Evolutionary conservation across 2,888 invertebrate species (phyloP).

Genomic region (Allacma fusca): DNA sequence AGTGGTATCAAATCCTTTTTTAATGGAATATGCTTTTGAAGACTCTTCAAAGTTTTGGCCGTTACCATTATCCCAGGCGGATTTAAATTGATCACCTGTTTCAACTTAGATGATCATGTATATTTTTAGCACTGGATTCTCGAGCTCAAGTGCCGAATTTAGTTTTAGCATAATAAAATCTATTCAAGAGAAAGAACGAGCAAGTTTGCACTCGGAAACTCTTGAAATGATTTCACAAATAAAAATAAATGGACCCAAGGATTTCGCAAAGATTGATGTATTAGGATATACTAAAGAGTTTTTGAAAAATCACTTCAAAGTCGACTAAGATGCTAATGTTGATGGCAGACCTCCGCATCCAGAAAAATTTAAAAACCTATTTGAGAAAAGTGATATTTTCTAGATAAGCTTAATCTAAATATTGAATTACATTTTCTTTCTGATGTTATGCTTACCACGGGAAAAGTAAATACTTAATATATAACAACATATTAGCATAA

Average conservation of each 20-base stretch:
- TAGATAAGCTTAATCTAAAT: too few relatives aligned
- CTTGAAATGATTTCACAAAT: neutral
- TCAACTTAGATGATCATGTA: neutral
- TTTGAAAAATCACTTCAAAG: neutral
- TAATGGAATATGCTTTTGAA: too few relatives aligned
- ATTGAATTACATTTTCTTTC: too few relatives aligned
- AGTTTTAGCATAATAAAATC: too few relatives aligned
- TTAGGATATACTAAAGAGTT: neutral
- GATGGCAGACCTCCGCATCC: neutral
- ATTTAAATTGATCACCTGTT: neutral
- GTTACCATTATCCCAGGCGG: neutral
- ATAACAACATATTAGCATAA: too few relatives aligned
- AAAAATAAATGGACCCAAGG: neutral
- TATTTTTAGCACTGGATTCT: neutral
- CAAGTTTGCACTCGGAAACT: neutral
- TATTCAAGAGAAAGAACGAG: too few relatives aligned
- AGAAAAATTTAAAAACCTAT: neutral
- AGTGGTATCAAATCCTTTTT: neutral
- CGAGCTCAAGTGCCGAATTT: neutral
- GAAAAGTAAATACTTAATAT: too few relatives aligned
- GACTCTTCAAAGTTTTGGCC: too few relatives aligned
- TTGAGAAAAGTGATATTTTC: conserved; percentile 5
- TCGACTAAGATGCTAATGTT: neutral
- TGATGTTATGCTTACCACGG: too few relatives aligned
- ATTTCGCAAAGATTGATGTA: neutral